These are phyloP conservation scores for Zosterops lateralis DNA, from an alignment of 2,113 vertebrate genomes.

Conservation along the genomic window DNA sequence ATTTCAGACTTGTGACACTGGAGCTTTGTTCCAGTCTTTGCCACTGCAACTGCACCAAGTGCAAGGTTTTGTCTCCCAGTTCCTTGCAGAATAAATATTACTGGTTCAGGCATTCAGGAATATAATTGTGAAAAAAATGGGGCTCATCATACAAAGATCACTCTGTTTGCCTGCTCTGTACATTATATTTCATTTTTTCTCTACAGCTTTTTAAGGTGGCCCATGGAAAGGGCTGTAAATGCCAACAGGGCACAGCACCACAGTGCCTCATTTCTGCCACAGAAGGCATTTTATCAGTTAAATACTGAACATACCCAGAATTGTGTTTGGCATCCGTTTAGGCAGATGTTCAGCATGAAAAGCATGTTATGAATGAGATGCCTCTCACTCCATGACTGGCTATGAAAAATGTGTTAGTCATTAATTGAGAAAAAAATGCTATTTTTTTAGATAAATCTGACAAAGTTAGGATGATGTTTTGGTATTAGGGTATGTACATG, in stretches of 20 bases:
- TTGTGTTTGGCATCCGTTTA: not conserved
- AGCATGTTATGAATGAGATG: not conserved
- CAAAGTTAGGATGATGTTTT: not conserved
- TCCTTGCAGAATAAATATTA: not conserved
- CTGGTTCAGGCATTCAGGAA: not conserved
- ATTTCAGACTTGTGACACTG: not conserved
- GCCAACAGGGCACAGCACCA: not conserved
- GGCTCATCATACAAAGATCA: not conserved
- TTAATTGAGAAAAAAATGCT: not conserved
- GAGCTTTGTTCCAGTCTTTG: not conserved
- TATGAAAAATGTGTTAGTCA: not conserved
- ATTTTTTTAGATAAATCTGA: not conserved
- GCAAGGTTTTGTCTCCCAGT: not conserved
- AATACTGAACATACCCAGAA: not conserved
- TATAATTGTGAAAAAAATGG: not conserved
- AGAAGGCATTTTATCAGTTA: not conserved
- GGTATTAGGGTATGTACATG: not conserved
- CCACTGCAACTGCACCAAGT: not conserved
- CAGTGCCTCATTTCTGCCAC: not conserved
- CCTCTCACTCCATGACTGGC: not conserved
- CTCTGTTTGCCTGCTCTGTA: not conserved
- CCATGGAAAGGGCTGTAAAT: not conserved
- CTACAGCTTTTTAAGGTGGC: not conserved
- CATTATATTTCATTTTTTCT: not conserved
- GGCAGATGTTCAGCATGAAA: not conserved